Percentiles rank a stretch among this genome's conserved stretches.
Evolutionary conservation across 2,797 vertebrate species (phyloP).

Genomic region (Muscicapa comitata): DNA sequence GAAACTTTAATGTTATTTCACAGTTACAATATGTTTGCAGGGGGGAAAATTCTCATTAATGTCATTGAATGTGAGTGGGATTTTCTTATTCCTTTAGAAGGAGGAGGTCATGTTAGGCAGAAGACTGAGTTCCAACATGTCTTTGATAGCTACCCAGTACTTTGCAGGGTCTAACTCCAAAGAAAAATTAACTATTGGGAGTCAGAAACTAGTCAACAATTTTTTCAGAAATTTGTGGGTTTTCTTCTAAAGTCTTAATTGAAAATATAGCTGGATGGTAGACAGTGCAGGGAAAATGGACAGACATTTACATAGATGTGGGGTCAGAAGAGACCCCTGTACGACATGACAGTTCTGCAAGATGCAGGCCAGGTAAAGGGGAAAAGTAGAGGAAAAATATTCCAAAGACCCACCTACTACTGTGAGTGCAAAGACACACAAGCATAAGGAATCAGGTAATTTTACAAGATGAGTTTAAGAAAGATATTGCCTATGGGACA

Average conservation of each 20-base stretch:
- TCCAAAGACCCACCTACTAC: not conserved
- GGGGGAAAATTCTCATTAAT: constrained; percentile 47
- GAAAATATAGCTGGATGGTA: not conserved
- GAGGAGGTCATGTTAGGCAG: not conserved
- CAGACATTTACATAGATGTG: not conserved
- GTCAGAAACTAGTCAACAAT: not conserved
- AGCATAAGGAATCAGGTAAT: constrained; percentile 53
- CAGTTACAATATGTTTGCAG: constrained; percentile 45
- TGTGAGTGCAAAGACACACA: not conserved
- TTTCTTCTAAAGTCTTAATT: not conserved
- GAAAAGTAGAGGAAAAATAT: not conserved
- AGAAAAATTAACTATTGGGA: not conserved
- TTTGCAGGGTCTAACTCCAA: not conserved
- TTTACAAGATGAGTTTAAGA: constrained; percentile 52
- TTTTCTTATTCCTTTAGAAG: not conserved
- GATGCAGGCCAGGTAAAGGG: not conserved
- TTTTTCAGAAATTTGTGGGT: not conserved
- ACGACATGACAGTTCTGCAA: not conserved
- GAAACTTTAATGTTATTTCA: constrained; percentile 67
- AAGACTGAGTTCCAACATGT: not conserved
- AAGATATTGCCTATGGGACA: constrained; percentile 34
- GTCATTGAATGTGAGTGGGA: not conserved
- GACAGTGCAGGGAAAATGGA: not conserved
- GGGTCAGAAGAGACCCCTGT: not conserved
- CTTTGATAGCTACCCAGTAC: not conserved